Conservation (phyloP, 2,888 invertebrate species). For the Epirrhoe tristata region DNA sequence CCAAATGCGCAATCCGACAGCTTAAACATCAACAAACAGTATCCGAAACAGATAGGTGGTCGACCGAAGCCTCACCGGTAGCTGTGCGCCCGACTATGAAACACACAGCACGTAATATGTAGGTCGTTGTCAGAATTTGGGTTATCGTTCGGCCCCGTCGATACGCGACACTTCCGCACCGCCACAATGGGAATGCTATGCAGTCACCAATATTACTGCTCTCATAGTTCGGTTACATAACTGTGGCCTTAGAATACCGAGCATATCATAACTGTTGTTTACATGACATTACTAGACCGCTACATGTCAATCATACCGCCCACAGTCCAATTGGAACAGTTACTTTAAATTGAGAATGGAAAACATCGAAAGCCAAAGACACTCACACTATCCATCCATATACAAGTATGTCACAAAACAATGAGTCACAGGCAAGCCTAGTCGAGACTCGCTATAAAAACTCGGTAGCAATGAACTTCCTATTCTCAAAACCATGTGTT, state of each 20-base stretch:
- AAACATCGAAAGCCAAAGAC: slow-evolving; percentile 52
- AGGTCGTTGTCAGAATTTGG: slow-evolving; percentile 82
- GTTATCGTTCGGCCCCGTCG: slow-evolving; percentile 81
- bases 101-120: slow-evolving; percentile 71
- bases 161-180: slow-evolving; percentile 79
- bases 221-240: slow-evolving; percentile 64
- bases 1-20: slow-evolving; percentile 37
- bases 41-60: slow-evolving; percentile 53
- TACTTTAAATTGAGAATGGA: slow-evolving; percentile 23
- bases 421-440: slow-evolving; percentile 65
- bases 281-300: slow-evolving; percentile 50
- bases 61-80: slow-evolving; percentile 55
- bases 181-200: slow-evolving; percentile 71
- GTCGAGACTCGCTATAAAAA: slow-evolving; percentile 66
- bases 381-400: slow-evolving; percentile 37
- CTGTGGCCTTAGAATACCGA: slow-evolving; percentile 56
- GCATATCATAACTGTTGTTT: slow-evolving; percentile 55
- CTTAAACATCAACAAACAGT: slow-evolving; percentile 58
- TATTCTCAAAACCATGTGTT: slow-evolving; percentile 66
- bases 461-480: slow-evolving; percentile 76
- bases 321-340: slow-evolving; percentile 13
- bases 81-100: slow-evolving; percentile 65
- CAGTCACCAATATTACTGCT: slow-evolving; percentile 70
- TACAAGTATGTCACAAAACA: slow-evolving; percentile 52
- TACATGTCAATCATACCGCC: slow-evolving; percentile 22